Evolutionary conservation across 2,113 vertebrate species (phyloP).

Genomic region (Dipodomys spectabilis): DNA sequence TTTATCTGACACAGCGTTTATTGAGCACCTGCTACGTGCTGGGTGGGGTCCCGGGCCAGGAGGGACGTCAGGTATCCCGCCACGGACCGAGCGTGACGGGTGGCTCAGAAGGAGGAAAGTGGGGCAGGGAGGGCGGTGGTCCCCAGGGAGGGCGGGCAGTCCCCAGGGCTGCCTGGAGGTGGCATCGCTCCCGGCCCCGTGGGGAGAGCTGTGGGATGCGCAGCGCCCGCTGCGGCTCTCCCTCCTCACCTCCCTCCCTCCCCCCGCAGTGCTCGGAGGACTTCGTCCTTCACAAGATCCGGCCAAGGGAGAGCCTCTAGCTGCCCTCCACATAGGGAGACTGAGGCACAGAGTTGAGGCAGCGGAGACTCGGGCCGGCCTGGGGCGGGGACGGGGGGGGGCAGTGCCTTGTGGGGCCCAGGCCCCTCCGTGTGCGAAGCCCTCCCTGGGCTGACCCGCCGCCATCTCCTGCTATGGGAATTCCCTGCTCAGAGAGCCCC

Average conservation of each 20-base stretch:
- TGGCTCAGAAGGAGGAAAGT: not conserved
- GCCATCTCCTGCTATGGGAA: not conserved
- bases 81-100: not conserved
- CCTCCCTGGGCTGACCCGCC: not conserved
- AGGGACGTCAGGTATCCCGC: not conserved
- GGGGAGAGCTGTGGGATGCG: too few relatives aligned
- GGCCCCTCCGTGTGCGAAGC: not conserved
- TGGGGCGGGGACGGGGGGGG: not conserved
- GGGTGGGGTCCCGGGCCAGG: not conserved
- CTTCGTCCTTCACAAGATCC: too few relatives aligned
- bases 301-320: too few relatives aligned
- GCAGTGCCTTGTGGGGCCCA: not conserved
- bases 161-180: not conserved
- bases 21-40: slow-evolving; percentile 29
- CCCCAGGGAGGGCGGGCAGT: not conserved
- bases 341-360: not conserved
- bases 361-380: too few relatives aligned
- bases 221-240: not conserved
- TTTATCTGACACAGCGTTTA: not conserved
- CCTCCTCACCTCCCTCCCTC: too few relatives aligned
- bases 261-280: too few relatives aligned
- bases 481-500: too few relatives aligned
- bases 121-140: not conserved
- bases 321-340: not conserved
- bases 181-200: too few relatives aligned